phyloP scores from a whole-genome alignment of 2,888 invertebrate genomes.

The Laspeyria flexula region DNA sequence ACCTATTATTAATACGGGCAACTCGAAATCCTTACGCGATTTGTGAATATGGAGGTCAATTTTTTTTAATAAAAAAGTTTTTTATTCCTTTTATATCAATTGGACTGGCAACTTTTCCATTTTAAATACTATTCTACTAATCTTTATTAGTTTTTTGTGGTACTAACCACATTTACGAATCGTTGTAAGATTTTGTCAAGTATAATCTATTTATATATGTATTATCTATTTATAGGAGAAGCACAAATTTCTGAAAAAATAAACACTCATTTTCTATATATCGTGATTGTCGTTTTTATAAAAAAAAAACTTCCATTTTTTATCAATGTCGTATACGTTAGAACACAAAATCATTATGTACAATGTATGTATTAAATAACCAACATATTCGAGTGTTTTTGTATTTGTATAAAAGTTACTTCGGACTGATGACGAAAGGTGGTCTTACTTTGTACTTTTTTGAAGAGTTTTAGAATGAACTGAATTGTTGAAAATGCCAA shows the following conservation, averaged over 20 bases:
- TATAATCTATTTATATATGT: constrained; percentile 34
- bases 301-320: constrained; percentile 56
- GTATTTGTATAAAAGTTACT: constrained; percentile 68
- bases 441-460: constrained; percentile 56
- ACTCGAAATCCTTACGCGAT: constrained; percentile 16
- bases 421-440: constrained; percentile 54
- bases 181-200: constrained; percentile 21
- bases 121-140: neutral
- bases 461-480: neutral
- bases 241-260: constrained; percentile 72
- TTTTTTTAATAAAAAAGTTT: neutral
- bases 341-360: constrained; percentile 58
- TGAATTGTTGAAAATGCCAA: neutral
- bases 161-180: constrained; percentile 11
- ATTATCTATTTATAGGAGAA: constrained; percentile 52
- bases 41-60: constrained; percentile 7
- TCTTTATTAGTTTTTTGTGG: neutral
- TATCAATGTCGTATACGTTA: constrained; percentile 74
- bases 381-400: constrained; percentile 62
- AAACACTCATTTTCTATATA: constrained; percentile 67
- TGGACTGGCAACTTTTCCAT: no score
- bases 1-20: constrained; percentile 28
- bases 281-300: constrained; percentile 66
- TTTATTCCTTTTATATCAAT: neutral
- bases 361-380: constrained; percentile 57